phyloP scores from a whole-genome alignment of 2,113 vertebrate species.

The Neopipo cinnamomea region DNA sequence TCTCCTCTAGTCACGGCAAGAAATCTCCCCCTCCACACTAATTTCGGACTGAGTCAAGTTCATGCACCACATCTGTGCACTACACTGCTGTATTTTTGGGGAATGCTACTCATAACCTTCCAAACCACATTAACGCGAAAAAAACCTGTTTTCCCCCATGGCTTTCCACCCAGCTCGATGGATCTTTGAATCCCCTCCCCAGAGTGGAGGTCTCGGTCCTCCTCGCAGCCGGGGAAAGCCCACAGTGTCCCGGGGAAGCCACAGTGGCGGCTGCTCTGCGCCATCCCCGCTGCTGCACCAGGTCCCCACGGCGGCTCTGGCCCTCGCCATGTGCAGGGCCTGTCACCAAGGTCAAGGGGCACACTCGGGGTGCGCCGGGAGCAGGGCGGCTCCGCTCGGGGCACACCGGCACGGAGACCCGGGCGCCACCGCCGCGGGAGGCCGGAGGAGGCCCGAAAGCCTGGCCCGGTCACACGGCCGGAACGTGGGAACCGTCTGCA shows the following conservation, averaged over 20 bases:
- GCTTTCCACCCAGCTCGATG: background rate
- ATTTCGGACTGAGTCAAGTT: background rate
- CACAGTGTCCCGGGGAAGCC: background rate
- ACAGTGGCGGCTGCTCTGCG: background rate
- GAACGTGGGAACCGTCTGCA: background rate
- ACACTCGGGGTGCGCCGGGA: background rate
- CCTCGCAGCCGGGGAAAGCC: background rate
- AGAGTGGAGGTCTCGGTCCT: fast-evolving
- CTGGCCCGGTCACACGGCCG: background rate
- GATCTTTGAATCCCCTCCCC: background rate
- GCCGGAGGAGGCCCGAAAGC: background rate
- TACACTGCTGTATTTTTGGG: background rate
- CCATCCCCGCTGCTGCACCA: background rate
- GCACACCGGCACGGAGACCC: background rate
- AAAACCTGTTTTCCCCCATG: background rate
- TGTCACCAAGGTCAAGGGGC: background rate
- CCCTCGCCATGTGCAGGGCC: no score
- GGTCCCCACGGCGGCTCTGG: background rate
- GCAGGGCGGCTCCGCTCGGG: background rate
- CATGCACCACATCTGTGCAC: fast-evolving
- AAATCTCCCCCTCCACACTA: no score
- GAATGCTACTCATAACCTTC: background rate
- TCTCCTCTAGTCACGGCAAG: background rate
- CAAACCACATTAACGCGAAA: background rate
- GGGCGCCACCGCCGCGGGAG: background rate